Evolutionary conservation across 30 jellyfish, hydroid and myxozoan species (phyloP).

Genomic region (Rhopilema esculentum): DNA sequence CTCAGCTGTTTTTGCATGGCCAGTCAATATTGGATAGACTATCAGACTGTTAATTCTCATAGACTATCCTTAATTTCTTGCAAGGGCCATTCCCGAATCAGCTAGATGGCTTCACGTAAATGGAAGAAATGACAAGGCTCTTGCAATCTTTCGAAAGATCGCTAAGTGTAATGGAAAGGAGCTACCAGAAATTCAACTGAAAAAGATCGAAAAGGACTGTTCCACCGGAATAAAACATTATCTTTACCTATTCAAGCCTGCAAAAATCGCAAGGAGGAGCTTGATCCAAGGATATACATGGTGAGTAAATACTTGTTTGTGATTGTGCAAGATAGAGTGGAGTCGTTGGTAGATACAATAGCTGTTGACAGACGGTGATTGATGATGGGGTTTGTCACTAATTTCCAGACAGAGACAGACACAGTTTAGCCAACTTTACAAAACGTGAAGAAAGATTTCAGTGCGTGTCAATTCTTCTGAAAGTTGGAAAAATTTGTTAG

Average conservation of each 20-base stretch:
- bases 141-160: constrained; percentile 45
- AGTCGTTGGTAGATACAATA: too few species aligned
- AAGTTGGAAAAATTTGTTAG: too few species aligned
- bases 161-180: constrained; percentile 57
- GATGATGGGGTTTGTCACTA: too few species aligned
- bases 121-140: constrained; percentile 69
- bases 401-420: too few species aligned
- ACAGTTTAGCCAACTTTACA: too few species aligned
- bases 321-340: background rate
- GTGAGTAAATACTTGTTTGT: background rate
- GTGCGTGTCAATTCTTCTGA: too few species aligned
- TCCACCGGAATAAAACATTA: constrained; percentile 18
- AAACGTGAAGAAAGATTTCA: too few species aligned
- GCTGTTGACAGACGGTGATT: too few species aligned
- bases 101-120: constrained; percentile 75
- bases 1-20: too few species aligned
- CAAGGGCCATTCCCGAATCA: constrained; percentile 84
- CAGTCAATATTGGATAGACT: too few species aligned
- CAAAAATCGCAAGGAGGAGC: constrained; percentile 60
- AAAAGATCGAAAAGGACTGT: background rate
- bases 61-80: background rate
- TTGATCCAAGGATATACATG: constrained; percentile 80
- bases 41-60: background rate
- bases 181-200: constrained; percentile 28
- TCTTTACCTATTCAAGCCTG: constrained; percentile 55